Evolutionary conservation across 2,113 vertebrate genomes (phyloP), one percentile per base, ranked within the genome.

Genomic region (Numida meleagris): DNA sequence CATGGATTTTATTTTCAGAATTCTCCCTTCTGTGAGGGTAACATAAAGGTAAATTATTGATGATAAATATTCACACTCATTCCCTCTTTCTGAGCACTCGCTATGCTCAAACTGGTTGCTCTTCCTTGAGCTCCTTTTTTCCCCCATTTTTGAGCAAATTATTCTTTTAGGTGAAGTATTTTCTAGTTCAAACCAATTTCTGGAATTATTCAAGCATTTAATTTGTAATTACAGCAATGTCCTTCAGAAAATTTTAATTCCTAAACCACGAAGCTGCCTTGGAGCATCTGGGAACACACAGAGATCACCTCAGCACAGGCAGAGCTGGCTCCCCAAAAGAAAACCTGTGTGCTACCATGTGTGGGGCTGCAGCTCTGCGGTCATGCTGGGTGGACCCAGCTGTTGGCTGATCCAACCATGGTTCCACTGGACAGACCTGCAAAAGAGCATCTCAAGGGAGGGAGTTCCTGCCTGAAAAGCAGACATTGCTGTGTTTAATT

Each of bases 181-280:
- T 82, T 79, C 40, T 57, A 57, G 8, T 43, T 84, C 74, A 42
- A 90, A 24, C 20, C n/a, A 40, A 81, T 72, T 93, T 90, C 58
- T 89, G 51, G 48, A 84, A 78, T 92, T 87, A 95, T 87, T 82
- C 77, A 87, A 86, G 86, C 70, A 48, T 79, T 86, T 58, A 27
- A 82, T 94, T 86, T 73, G 66, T 68, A 90, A 93, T 86, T 89
- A 81, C 2, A 84, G 70, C 53, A 24, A 50, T 82, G 61, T 5
- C 23, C 43, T 79, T 84, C 0, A 6, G 70, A 75, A 95, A 89
- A 57, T 29, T 36, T 40, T 42, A 61, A 88, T 42, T 66, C 46
- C 82, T 86, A 7, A 46, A n/a, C n/a, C 50, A 33, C 40, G 51
- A 82, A 70, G 20, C 31, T 58, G 15, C 45, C 65, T 55, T 27